These are phyloP conservation scores for Archaeoteleia sp. DNA, from an alignment of 2,888 invertebrate species.

Conservation along the genomic window DNA sequence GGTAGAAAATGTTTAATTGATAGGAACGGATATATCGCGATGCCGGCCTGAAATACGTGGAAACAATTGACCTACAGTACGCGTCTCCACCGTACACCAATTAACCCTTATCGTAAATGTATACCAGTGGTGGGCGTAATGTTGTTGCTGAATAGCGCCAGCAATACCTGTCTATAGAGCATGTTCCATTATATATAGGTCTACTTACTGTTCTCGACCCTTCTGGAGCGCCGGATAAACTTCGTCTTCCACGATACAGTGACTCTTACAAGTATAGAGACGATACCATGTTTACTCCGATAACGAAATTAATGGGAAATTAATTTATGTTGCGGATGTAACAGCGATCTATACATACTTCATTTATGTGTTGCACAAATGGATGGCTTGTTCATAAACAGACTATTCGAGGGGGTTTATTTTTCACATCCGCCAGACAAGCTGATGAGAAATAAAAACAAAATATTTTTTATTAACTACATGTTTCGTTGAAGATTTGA, in stretches of 20 bases:
- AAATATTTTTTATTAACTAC: too few relatives aligned
- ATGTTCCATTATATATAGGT: constrained; percentile 14
- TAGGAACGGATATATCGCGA: constrained; percentile 48
- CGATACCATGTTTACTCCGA: too few relatives aligned
- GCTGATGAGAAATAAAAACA: too few relatives aligned
- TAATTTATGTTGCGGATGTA: too few relatives aligned
- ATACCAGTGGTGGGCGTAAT: constrained; percentile 54
- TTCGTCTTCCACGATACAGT: constrained; percentile 18
- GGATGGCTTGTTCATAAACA: too few relatives aligned
- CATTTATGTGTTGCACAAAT: too few relatives aligned
- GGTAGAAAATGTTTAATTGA: constrained; percentile 55
- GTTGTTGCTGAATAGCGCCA: constrained; percentile 55
- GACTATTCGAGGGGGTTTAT: too few relatives aligned
- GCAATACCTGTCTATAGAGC: constrained; percentile 9
- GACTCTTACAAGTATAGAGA: too few relatives aligned
- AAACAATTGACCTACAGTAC: constrained; percentile 64
- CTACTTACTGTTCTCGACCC: constrained; percentile 14
- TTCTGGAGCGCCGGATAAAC: constrained; percentile 11
- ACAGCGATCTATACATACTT: too few relatives aligned
- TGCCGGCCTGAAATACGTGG: constrained; percentile 58
- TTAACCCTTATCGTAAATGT: constrained; percentile 63
- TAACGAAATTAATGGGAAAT: too few relatives aligned
- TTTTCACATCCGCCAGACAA: too few relatives aligned
- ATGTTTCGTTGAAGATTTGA: too few relatives aligned
- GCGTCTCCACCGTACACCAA: constrained; percentile 54